Evolutionary conservation across 2,797 vertebrate genomes (phyloP), one percentile per base, ranked within the genome.

Genomic region (Sternotherus odoratus): DNA sequence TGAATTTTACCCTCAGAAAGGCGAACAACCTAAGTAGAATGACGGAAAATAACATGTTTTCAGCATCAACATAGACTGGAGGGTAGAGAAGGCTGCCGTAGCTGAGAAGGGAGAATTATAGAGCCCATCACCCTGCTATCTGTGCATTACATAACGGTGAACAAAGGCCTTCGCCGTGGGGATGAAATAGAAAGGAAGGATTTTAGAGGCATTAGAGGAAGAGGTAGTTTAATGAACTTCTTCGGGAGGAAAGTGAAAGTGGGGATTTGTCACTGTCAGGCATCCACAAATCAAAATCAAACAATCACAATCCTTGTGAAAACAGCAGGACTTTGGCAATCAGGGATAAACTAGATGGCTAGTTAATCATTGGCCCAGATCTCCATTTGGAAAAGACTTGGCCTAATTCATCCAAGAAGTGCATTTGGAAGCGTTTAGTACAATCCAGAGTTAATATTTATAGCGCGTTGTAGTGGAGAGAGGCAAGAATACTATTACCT

Each of bases 371-470:
- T 91, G 93, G 92, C 89, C 95, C 92, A 85, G 93, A 88, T 86
- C 87, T 82, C 89, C 94, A 85, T 94, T 93, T 95, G 89, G 90
- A 91, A 96, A 86, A 95, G 91, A 86, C 5, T 5, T 86, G 72
- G 88, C 60, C 87, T 23, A 93, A 95, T 85, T 94, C 95, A 93
- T 97, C 95, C 95, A 96, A 96, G 93, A 97, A 96, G 96, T 94
- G 91, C 96, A 97, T 96, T 98, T 97, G 95, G 96, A 97, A 96
- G 94, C 95, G 84, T 92, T 97, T 96, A 97, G 94, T 89, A 21
- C 57, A 94, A 96, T 97, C 88, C 86, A 87, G 91, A 97, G 88
- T 77, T 77, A 96, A 97, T 96, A 97, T 97, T 98, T 97, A 97
- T 92, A 93, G 96, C 1, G 0, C 89, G 92, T 96, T 95, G 93